phyloP scores from a whole-genome alignment of 2,797 vertebrate species.

The Gymnoscopelus microlampas region DNA sequence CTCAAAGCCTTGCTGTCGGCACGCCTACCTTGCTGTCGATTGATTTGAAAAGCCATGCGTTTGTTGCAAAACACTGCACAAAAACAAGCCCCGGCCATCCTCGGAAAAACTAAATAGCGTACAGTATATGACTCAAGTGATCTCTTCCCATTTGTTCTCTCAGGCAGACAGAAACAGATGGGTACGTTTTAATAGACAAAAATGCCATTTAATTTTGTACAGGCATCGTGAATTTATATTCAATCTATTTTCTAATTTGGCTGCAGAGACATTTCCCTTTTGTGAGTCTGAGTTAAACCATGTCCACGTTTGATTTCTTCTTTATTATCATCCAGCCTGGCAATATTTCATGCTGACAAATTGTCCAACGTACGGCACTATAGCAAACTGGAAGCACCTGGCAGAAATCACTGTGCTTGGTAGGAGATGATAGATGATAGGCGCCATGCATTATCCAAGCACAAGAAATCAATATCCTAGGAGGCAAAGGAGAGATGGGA shows the following conservation, averaged over 20 bases:
- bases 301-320: slow-evolving; percentile 37
- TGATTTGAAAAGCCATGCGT: too few relatives aligned
- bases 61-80: too few relatives aligned
- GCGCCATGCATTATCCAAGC: slow-evolving; percentile 33
- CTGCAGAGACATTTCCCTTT: slow-evolving; percentile 20
- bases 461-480: slow-evolving; percentile 39
- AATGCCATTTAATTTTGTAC: neutral
- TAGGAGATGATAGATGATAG: slow-evolving; percentile 47
- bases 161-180: slow-evolving; percentile 21
- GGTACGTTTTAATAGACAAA: neutral
- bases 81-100: too few relatives aligned
- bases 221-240: neutral
- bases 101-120: too few relatives aligned
- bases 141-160: slow-evolving; percentile 26
- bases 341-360: slow-evolving; percentile 47
- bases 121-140: slow-evolving; percentile 27
- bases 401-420: slow-evolving; percentile 17
- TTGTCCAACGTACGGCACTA: slow-evolving; percentile 13
- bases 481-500: slow-evolving; percentile 24
- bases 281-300: slow-evolving; percentile 31
- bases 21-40: too few relatives aligned
- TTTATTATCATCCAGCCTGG: slow-evolving; percentile 25
- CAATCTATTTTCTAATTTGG: slow-evolving; percentile 25
- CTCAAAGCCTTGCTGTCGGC: too few relatives aligned
- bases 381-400: slow-evolving; percentile 29